Evolutionary conservation across 2,797 vertebrate genomes (phyloP), one percentile per base, ranked within the genome.

Genomic region (Zalophus californianus): DNA sequence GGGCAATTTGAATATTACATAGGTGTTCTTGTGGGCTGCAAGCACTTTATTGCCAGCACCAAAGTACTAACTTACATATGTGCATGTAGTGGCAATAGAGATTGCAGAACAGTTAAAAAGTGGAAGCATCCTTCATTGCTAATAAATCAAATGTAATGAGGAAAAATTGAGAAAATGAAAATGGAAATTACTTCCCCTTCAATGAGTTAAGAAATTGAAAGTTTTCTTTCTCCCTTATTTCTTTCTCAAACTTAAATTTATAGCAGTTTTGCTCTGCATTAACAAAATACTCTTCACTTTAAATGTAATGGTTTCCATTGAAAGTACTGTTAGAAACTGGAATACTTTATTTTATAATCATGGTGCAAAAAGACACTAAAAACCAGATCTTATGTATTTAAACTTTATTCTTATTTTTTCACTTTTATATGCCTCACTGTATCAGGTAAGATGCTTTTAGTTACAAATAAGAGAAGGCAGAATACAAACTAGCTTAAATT

Each of bases 91-190:
- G 32, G 38, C n/a, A 25, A 27, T 92, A 88, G 92, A 86, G 12
- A 64, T 91, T 75, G 62, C n/a, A 85, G 90, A 94, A 70, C 16
- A 52, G 27, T 32, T 96, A 56, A 93, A 96, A 98, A 96, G 96
- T 84, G 44, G 48, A 95, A 70, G 20, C 56, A 48, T 32, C 86
- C 48, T 68, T 25, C 2, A 35, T 27, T 54, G 44, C 16, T 96
- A 98, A 90, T 56, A 98, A 96, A 90, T 95, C 84, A 27, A 87
- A 88, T 80, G 54, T 86, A 97, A 91, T 54, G 41, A 98, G 52
- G 4, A 83, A 95, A 96, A 50, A 88, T 86, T 75, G 95, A 90
- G 85, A 87, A 66, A 66, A 97, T 96, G 75, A 92, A 97, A 96
- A 96, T 64, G 90, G 93, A 95, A 96, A 96, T 96, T 14, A 79